Conservation (phyloP, 1,140 invertebrate species). For the Lutraria rhynchaena region DNA sequence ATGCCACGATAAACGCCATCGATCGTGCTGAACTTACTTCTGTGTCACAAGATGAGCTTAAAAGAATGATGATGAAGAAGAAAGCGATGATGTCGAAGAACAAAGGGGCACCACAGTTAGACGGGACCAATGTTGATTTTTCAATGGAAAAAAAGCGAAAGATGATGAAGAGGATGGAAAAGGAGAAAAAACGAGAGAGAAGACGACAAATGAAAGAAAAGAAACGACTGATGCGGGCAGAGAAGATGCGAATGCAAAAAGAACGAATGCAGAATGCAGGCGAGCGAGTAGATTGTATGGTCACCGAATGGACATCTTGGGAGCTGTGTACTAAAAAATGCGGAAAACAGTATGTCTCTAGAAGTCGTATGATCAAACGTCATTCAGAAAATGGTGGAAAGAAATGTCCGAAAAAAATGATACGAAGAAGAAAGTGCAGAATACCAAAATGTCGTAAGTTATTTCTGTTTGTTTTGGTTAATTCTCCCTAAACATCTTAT, state of each 20-base stretch:
- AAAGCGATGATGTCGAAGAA: slow-evolving; percentile 53
- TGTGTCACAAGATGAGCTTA: slow-evolving; percentile 31
- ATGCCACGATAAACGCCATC: slow-evolving; percentile 40
- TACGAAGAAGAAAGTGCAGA: slow-evolving; percentile 72
- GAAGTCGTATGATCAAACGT: slow-evolving; percentile 71
- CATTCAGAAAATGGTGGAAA: slow-evolving; percentile 74
- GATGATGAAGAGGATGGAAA: slow-evolving; percentile 60
- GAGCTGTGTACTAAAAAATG: slow-evolving; percentile 79
- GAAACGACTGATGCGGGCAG: slow-evolving; percentile 40
- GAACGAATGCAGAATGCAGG: slow-evolving; percentile 47
- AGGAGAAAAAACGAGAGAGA: slow-evolving; percentile 41
- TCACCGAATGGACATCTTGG: slow-evolving; percentile 81
- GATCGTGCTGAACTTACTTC: slow-evolving; percentile 41
- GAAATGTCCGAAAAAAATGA: slow-evolving; percentile 73
- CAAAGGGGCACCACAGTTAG: slow-evolving; percentile 2
- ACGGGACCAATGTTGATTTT: slow-evolving; percentile 11
- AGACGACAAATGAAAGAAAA: slow-evolving; percentile 57
- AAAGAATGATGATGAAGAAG: slow-evolving; percentile 61
- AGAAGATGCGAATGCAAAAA: slow-evolving; percentile 37
- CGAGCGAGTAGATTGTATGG: slow-evolving; percentile 75
- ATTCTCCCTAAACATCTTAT: too few relatives aligned
- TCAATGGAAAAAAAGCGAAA: slow-evolving; percentile 61
- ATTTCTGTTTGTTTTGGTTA: neutral
- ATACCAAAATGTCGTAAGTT: slow-evolving; percentile 73
- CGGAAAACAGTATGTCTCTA: slow-evolving; percentile 72